These are phyloP conservation scores for Daptonema setosum DNA, from an alignment of 2,888 invertebrate species.

Conservation along the genomic window DNA sequence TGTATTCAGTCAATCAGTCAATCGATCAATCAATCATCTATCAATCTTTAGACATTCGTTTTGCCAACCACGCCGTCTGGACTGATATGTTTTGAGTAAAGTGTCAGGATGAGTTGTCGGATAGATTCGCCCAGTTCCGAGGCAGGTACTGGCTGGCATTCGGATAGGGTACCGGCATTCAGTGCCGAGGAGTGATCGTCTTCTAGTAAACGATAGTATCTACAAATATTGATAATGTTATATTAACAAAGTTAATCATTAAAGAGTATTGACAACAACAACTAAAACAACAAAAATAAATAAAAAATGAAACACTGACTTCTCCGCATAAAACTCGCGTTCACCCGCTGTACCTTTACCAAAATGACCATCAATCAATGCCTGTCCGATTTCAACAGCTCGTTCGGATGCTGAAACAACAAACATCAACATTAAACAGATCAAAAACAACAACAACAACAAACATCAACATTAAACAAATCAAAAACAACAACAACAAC, in stretches of 20 bases:
- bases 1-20: too few species aligned
- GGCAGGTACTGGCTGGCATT: conserved; percentile 22
- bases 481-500: too few species aligned
- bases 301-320: neutral
- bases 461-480: too few species aligned
- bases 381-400: conserved; percentile 28
- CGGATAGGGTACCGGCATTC: conserved; percentile 23
- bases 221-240: too few species aligned
- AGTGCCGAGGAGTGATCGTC: conserved; percentile 29
- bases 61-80: conserved; percentile 17
- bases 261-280: too few species aligned
- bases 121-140: conserved; percentile 28
- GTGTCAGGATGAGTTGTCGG: conserved; percentile 27
- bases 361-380: conserved; percentile 27
- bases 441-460: too few species aligned
- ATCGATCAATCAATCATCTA: too few species aligned
- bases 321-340: neutral
- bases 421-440: too few species aligned
- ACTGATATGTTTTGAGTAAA: conserved; percentile 27
- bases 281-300: too few species aligned
- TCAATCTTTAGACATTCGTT: too few species aligned
- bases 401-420: conserved; percentile 16
- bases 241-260: too few species aligned
- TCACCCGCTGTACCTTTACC: conserved; percentile 10
- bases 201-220: conserved; percentile 23